Base-by-base conservation (phyloP, 2,113 vertebrate species). In the Entelurus aequoreus region DNA sequence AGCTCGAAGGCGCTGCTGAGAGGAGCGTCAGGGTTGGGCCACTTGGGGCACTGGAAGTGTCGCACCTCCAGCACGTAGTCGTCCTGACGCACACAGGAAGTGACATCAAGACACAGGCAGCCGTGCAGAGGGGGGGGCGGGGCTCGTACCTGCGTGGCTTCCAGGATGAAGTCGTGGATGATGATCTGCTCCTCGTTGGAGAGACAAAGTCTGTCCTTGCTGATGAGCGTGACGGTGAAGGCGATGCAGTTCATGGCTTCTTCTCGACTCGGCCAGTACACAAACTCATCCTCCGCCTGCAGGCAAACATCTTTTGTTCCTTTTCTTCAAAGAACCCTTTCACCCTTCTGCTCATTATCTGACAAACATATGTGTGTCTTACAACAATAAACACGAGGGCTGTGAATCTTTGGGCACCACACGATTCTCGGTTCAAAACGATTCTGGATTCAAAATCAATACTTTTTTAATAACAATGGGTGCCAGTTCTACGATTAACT, bases 181-280 rank as follows among this genome's bases (percentile, higher is more conserved):
- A 98, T 94, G 78, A 99, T 95, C 84, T 99, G 96, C 81, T 98
- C 96, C 90, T 99, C 97, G 0, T 96, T 98, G 80, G 95, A 95
- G 91, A 99, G 94, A 88, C 97, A 99, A 86, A 99, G 90, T 82
- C 94, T 93, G 91, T 99, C 95, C 89, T 95, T 98, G 89, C 94
- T 99, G 90, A 99, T 98, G 77, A 99, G 95, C 61, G 97, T 99
- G 89, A 99, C 97, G 7, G 95, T 99, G 86, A 99, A 99, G 80
- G 94, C 92, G 79, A 98, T 92, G 82, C 96, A 99, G 90, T 97
- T 99, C 95, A 99, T 98, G 83, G 97, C 93, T 89, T 98, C 95
- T 77, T 99, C 97, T 1, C 97, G 92, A 85, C 96, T 98, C 28
- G 96, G 96, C 97, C 97, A 99, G 86, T 99, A 99, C 54, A 98